Evolutionary conservation across 2,888 invertebrate genomes (phyloP).

Genomic region (Athrips mouffetella): DNA sequence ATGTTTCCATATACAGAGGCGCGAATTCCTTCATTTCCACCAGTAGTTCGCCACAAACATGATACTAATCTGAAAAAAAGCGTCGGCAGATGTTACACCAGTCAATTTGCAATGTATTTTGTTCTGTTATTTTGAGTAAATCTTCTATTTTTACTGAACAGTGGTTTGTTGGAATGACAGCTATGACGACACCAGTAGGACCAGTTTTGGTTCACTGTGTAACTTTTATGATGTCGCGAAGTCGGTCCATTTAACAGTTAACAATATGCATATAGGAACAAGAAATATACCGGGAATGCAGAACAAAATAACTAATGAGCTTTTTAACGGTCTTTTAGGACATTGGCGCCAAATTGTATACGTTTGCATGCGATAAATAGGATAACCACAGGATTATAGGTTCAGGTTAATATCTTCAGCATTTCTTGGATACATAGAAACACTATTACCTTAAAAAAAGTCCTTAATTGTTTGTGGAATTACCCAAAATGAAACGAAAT

Average conservation of each 20-base stretch:
- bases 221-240: conserved; percentile 33
- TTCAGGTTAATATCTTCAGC: not conserved
- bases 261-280: conserved; percentile 16
- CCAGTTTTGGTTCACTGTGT: conserved; percentile 62
- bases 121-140: conserved; percentile 13
- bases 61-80: conserved; percentile 45
- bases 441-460: conserved; percentile 41
- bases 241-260: conserved; percentile 21
- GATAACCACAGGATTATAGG: not conserved
- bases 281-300: conserved; percentile 3
- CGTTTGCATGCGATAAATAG: conserved; percentile 51
- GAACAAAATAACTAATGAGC: conserved; percentile 5
- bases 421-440: not conserved
- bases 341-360: conserved; percentile 78
- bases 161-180: conserved; percentile 56
- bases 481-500: conserved; percentile 34
- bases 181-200: conserved; percentile 70
- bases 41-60: conserved; percentile 37
- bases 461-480: conserved; percentile 32
- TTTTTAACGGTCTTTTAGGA: conserved; percentile 67
- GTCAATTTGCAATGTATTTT: conserved; percentile 4
- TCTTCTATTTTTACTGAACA: conserved; percentile 22
- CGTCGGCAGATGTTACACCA: conserved; percentile 8
- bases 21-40: conserved; percentile 64
- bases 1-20: conserved; percentile 62